Evolutionary conservation across 2,888 invertebrate genomes (phyloP), one percentile per base, ranked within the genome.

Genomic region (Panopea generosa): DNA sequence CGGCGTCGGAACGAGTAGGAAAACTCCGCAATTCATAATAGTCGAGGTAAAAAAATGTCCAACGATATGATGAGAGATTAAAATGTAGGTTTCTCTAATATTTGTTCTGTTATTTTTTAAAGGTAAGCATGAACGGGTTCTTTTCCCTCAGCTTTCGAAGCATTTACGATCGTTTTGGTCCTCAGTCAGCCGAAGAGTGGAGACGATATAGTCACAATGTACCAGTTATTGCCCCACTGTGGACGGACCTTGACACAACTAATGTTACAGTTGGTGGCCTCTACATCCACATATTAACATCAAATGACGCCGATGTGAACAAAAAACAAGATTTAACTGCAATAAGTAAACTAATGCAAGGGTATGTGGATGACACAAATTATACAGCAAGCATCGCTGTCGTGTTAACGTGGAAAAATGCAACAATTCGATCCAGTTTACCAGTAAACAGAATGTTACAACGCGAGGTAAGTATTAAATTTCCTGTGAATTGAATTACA

Each of bases 61-160:
- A n/a, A n/a, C n/a, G n/a, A n/a, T n/a, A n/a, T n/a, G n/a, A n/a
- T n/a, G n/a, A n/a, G n/a, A n/a, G n/a, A n/a, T n/a, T n/a, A n/a
- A n/a, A n/a, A n/a, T n/a, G n/a, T n/a, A n/a, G n/a, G n/a, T n/a
- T n/a, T n/a, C n/a, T n/a, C n/a, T n/a, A n/a, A n/a, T n/a, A n/a
- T n/a, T n/a, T n/a, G n/a, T n/a, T n/a, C n/a, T n/a, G n/a, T n/a
- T n/a, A n/a, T n/a, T n/a, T 45, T 4, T 45, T 52, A 14, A 6
- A 52, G 52, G 52, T 52, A 3, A 47, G 22, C 16, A 52, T 52
- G 52, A 24, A 52, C 26, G 52, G 52, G 3, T 52, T 52, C 24
- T 20, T 52, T 2, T 14, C 22, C 20, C 24, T 52, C 20, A 22
- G 22, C 3, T 22, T 18, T 9, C 7, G 22, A 22, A 3, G 14